Base-by-base conservation (phyloP, 2,113 vertebrate genomes). In the Forbesichthys papilliferus region DNA sequence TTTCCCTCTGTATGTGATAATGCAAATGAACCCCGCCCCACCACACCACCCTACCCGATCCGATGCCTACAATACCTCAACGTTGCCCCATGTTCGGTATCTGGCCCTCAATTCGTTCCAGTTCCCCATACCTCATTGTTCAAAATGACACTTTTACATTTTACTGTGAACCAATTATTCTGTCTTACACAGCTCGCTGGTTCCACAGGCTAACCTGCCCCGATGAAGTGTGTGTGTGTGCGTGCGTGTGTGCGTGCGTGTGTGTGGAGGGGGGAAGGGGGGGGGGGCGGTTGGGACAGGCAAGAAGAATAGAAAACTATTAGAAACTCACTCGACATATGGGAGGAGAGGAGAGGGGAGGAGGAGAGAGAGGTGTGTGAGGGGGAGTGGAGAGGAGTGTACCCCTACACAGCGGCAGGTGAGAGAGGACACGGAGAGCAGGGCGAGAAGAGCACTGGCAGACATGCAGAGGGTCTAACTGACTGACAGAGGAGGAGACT, bases 131-230 rank as follows among this genome's bases (percentile, higher is more conserved):
- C 80, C 89, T 90, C 89, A 89, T 90, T 90, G 87, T 90, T 90
- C 84, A 88, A 90, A 90, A 91, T 89, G 89, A 90, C 84, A 90
- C 83, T 87, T 90, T 90, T 90, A 90, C 81, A 86, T 87, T 92
- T 90, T 90, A 87, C 69, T 81, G 87, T 83, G 80, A 89, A 88
- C 85, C 89, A 90, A 90, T 90, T 88, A 91, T 92, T 88, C 88
- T 85, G 88, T 88, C 83, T 90, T 89, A 88, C 88, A 90, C 90
- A 90, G 84, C 87, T 83, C 76, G 77, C 84, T 84, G 85, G 84
- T 77, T 89, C 85, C 64, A 81, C 82, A 75, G 84, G 78, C 74
- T 83, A 91, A 87, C 84, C 76, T 77, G 84, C 84, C 80, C 74
- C 4, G 85, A 85, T 88, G 80, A 78, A 82, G 84, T 64, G 74